Conservation (phyloP, 2,888 invertebrate species). For the Lysandra coridon region DNA sequence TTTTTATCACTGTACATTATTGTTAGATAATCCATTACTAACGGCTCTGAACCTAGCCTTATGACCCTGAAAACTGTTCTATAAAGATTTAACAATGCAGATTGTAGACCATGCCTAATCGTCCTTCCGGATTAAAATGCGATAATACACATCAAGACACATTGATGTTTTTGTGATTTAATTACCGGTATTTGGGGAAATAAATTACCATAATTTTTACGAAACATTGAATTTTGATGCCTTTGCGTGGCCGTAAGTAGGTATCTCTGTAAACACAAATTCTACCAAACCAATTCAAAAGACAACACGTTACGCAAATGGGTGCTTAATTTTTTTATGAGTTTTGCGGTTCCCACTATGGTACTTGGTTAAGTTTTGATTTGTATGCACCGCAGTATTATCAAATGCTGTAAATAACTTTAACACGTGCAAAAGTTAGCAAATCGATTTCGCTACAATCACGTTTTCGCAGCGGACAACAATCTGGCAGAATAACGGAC, state of each 20-base stretch:
- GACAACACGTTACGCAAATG: too few relatives aligned
- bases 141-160: conserved; percentile 11
- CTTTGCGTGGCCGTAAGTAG: neutral
- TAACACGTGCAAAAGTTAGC: neutral
- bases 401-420: neutral
- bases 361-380: neutral
- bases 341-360: too few relatives aligned
- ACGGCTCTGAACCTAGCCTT: neutral
- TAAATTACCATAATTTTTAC: neutral
- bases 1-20: neutral
- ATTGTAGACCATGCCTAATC: conserved; percentile 20
- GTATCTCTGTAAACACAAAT: too few relatives aligned
- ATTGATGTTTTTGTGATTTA: neutral
- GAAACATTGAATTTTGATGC: neutral
- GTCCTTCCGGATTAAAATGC: conserved; percentile 10
- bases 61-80: conserved; percentile 12
- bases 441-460: conserved; percentile 17
- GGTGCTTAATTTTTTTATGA: too few relatives aligned
- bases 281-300: too few relatives aligned
- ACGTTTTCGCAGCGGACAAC: neutral
- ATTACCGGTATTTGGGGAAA: neutral
- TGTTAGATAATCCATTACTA: neutral
- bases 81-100: conserved; percentile 14
- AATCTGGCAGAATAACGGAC: neutral
- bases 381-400: neutral